Conservation (phyloP, 2,797 vertebrate species). For the Myotis vivesi region DNA sequence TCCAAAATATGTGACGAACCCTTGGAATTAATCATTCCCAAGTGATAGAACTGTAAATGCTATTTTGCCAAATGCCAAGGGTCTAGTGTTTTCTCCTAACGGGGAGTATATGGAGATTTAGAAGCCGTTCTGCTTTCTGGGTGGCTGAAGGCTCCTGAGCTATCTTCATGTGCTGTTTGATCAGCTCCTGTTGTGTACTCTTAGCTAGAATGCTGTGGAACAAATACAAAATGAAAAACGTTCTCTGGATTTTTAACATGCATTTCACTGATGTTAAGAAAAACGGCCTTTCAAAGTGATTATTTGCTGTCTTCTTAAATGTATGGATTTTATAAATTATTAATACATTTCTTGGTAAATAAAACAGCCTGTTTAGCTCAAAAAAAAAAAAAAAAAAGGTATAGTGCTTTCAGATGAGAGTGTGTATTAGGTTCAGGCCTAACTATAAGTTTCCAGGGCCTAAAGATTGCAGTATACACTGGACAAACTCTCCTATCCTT, state of each 20-base stretch:
- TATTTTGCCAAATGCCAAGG: not conserved
- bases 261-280: not conserved
- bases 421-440: not conserved
- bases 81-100: not conserved
- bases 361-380: not conserved
- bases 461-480: not conserved
- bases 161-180: not conserved
- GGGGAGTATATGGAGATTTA: not conserved
- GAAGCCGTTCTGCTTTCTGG: not conserved
- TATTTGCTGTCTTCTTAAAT: constrained; percentile 41
- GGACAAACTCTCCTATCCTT: not conserved
- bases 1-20: not conserved
- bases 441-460: not conserved
- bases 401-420: not conserved
- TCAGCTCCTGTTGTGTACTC: not conserved
- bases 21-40: not conserved
- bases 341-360: constrained; percentile 16
- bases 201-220: not conserved
- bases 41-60: not conserved
- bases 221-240: not conserved
- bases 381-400: no score
- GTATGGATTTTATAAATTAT: constrained; percentile 31
- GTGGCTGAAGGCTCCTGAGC: not conserved
- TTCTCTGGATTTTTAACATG: not conserved
- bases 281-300: constrained; percentile 4